Evolutionary conservation across 2,797 vertebrate species (phyloP), one percentile per base, ranked within the genome.

Genomic region (Aratinga solstitialis): DNA sequence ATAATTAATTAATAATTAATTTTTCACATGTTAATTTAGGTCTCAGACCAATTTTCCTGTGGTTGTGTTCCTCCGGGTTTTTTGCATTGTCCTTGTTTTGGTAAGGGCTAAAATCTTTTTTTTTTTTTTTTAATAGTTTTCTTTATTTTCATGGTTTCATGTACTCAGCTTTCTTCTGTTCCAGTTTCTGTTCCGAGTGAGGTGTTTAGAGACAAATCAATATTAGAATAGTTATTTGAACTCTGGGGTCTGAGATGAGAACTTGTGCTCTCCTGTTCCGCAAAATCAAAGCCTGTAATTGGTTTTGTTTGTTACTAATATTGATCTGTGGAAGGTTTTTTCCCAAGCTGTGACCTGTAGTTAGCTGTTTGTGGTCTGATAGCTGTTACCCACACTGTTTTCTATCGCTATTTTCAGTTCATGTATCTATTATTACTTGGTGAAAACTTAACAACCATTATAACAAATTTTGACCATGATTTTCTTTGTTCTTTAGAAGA

Each of bases 151-250:
- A 13, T 36, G 10, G 4, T 53, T 75, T 62, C 47, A 1, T 2
- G 20, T 59, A 20, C 36, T 75, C 23, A 12, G 8, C 48, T 89
- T 76, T 71, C 26, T 62, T 85, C 68, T 90, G 4, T 34, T 56
- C 9, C 3, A 7, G 14, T 45, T 94, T 73, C 34, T 89, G 16
- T 62, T 87, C 32, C 23, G 13, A 58, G 42, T 47, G 29, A 75
- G 63, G 5, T 66, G 48, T 63, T 86, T 59, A 63, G 61, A 84
- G 54, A 30, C 34, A 76, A 82, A 89, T 87, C 86, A 82, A 73
- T 92, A 36, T 62, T 30, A 42, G 67, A 92, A 73, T 93, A 91
- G 73, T 84, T 62, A 74, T 91, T 48, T 86, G 63, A 88, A 76
- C 43, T 78, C 21, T 38, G 45, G 11, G 10, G 13, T 72, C 38